Conservation (phyloP, 2,797 vertebrate genomes). For the Macrochelys suwanniensis region DNA sequence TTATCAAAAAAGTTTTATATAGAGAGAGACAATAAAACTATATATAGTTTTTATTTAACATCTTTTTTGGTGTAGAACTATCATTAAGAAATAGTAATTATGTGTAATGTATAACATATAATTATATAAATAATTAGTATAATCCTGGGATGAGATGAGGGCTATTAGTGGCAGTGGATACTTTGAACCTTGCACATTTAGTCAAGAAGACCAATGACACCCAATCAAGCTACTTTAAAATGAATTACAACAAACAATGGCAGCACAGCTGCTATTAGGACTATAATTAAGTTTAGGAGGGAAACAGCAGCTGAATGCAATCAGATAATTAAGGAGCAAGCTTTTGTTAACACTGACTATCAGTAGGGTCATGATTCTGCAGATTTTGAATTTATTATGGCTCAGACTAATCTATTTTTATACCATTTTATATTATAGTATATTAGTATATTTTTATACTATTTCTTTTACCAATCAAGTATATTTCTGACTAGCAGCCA, state of each 20-base stretch:
- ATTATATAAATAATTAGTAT: slow-evolving; percentile 77
- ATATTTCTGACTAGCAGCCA: slow-evolving; percentile 81
- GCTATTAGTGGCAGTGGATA: slow-evolving; percentile 67
- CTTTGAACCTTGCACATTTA: slow-evolving; percentile 75
- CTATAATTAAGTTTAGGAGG: slow-evolving; percentile 87
- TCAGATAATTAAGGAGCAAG: slow-evolving; percentile 88
- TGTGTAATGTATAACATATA: slow-evolving; percentile 66
- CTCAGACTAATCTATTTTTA: slow-evolving; percentile 83
- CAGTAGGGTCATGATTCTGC: slow-evolving; percentile 85
- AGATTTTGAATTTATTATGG: slow-evolving; percentile 85
- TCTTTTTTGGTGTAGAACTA: slow-evolving; percentile 44
- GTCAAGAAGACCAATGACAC: slow-evolving; percentile 75
- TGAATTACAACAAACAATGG: slow-evolving; percentile 76
- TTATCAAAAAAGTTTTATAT: slow-evolving; percentile 42
- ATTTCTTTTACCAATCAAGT: slow-evolving; percentile 73
- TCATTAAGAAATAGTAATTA: slow-evolving; percentile 67
- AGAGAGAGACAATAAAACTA: slow-evolving; percentile 71
- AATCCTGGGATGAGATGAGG: slow-evolving; percentile 64
- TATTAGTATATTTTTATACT: slow-evolving; percentile 76
- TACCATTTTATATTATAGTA: background rate
- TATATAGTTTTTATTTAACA: slow-evolving; percentile 74
- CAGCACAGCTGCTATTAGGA: slow-evolving; percentile 81
- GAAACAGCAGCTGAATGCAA: slow-evolving; percentile 87
- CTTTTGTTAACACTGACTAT: slow-evolving; percentile 87
- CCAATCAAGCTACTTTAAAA: slow-evolving; percentile 72